These are phyloP conservation scores for Cacatua alba DNA, from an alignment of 2,113 vertebrate species.

Conservation along the genomic window DNA sequence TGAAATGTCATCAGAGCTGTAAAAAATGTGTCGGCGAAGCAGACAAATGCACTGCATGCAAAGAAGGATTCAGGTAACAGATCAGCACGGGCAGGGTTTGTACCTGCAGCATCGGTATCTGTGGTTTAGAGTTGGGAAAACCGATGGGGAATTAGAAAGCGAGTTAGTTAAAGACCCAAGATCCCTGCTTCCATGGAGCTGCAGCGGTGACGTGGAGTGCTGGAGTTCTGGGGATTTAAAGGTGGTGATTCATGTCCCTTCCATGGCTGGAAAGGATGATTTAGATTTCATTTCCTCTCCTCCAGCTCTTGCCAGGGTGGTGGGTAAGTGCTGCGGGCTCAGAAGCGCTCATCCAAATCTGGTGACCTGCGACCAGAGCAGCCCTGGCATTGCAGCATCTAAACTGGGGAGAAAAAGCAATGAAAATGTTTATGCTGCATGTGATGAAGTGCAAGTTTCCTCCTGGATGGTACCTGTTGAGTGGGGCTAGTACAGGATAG, in stretches of 20 bases:
- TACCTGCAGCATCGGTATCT: not conserved
- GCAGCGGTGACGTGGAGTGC: not conserved
- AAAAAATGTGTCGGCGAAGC: slow-evolving; percentile 79
- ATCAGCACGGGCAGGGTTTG: not conserved
- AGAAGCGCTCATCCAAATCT: not conserved
- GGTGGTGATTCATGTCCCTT: not conserved
- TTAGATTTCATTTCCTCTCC: not conserved
- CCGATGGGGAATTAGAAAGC: not conserved
- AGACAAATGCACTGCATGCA: slow-evolving; percentile 86
- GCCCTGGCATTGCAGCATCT: rapidly evolving
- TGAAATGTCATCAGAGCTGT: slow-evolving; percentile 86
- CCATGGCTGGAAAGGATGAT: not conserved
- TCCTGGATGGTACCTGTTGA: not conserved
- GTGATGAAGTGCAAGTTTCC: not conserved
- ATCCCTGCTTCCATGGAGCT: not conserved
- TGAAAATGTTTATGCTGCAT: not conserved
- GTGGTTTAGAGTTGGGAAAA: not conserved
- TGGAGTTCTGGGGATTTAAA: not conserved
- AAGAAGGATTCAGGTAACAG: slow-evolving; percentile 86
- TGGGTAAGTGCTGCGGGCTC: not conserved
- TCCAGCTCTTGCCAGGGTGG: not conserved
- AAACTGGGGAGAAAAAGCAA: not conserved
- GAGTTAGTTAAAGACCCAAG: not conserved
- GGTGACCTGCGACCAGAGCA: not conserved
- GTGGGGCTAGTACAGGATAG: not conserved